phyloP scores from a whole-genome alignment of 2,888 invertebrate genomes.

The Agonopterix alstromeriana region DNA sequence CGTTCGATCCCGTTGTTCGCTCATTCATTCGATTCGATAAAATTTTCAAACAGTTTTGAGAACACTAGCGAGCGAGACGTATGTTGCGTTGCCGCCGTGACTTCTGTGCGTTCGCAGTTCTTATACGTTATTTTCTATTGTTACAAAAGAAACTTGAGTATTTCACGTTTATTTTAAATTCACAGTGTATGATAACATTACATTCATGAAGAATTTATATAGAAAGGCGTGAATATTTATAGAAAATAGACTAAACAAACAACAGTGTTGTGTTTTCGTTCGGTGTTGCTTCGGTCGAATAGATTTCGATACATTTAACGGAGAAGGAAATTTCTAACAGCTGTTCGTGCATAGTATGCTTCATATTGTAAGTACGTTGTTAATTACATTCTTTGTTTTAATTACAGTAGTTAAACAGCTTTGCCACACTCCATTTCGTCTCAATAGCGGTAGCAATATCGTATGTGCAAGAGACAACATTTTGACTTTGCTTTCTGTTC shows the following conservation, averaged over 20 bases:
- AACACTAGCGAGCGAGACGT: slow-evolving; percentile 58
- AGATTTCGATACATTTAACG: slow-evolving; percentile 18
- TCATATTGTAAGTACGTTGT: slow-evolving; percentile 55
- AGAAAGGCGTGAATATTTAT: slow-evolving; percentile 11
- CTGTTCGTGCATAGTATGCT: slow-evolving; percentile 68
- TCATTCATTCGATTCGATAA: slow-evolving; percentile 8
- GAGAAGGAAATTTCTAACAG: slow-evolving; percentile 46
- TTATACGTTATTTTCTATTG: slow-evolving; percentile 15
- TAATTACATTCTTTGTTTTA: not conserved
- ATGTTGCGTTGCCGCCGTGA: slow-evolving; percentile 44
- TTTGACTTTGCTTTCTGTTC: too few species aligned
- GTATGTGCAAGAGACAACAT: too few species aligned
- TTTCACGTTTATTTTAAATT: slow-evolving; percentile 16
- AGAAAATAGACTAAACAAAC: slow-evolving; percentile 36
- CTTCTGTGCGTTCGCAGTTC: slow-evolving; percentile 69
- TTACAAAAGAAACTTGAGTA: slow-evolving; percentile 16
- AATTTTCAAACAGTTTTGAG: slow-evolving; percentile 27
- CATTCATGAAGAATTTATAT: slow-evolving; percentile 12
- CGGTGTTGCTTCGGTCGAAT: slow-evolving; percentile 35
- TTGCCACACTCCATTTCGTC: too few species aligned
- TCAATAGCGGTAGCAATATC: too few species aligned
- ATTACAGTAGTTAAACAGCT: too few species aligned
- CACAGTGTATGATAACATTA: slow-evolving; percentile 17
- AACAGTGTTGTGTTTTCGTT: slow-evolving; percentile 53
- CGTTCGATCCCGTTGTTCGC: not conserved